Base-by-base conservation (phyloP, 2,113 vertebrate genomes). In the Salvator merianae region DNA sequence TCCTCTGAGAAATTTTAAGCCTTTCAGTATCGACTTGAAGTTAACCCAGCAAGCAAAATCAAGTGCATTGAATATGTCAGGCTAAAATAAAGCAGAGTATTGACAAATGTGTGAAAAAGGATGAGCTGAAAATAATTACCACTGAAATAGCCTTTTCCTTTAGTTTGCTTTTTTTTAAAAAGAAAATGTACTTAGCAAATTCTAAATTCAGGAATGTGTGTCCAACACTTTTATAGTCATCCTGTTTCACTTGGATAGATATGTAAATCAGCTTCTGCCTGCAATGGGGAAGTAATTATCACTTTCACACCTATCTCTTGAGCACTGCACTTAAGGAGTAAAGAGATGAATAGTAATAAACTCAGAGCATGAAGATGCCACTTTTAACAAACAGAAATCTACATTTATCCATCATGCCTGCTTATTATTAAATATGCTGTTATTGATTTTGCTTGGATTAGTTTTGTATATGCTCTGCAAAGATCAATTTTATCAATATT, bases 201-300 rank as follows among this genome's bases (percentile, higher is more conserved):
- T 13, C 82, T 72, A n/a, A n/a, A 68, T 7, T 30, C 30, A 70
- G 66, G 81, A 62, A 4, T 78, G 14, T 72, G 81, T 89, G 9
- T 9, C 16, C 13, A 20, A 43, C 77, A 71, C 38, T 5, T 36
- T 90, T 40, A 0, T 4, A 85, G 26, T 70, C 79, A 90, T 50
- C 14, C 12, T 4, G 53, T 84, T 88, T 65, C 30, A 22, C 22
- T 40, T 88, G 69, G 62, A 81, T 77, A 78, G 81, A 72, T 72
- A 74, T 72, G 38, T 26, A 18, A 78, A 74, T 76, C 0, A 65
- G 78, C 86, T 85, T 72, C 3, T 10, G 43, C 68, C 62, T 78
- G 68, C 47, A 85, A 9, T 26, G 28, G 24, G 79, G n/a, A 87
- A 82, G 77, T 88, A 90, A 88, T 88, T 90, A 79, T n/a, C 62